Conservation (phyloP, 2,797 vertebrate species). For the Sitta carolinensis region DNA sequence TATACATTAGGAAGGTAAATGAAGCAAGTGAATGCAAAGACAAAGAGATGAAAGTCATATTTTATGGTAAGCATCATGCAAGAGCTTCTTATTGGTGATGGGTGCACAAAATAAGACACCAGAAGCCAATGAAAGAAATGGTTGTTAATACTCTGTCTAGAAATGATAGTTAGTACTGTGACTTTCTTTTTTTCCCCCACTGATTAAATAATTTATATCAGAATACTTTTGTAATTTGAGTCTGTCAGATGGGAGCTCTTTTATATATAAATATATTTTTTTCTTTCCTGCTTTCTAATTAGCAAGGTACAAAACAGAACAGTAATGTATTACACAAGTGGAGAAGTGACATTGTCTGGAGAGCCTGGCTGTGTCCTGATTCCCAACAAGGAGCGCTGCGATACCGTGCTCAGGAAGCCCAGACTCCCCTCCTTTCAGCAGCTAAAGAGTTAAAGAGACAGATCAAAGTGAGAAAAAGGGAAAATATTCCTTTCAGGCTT, state of each 20-base stretch:
- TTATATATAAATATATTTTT: conserved; percentile 70
- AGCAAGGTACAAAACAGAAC: conserved; percentile 68
- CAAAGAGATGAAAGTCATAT: conserved; percentile 73
- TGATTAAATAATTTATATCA: conserved; percentile 76
- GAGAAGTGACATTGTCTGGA: conserved; percentile 59
- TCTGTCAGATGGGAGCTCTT: conserved; percentile 71
- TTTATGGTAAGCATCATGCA: conserved; percentile 69
- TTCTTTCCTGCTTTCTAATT: conserved; percentile 67
- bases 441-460: conserved; percentile 59
- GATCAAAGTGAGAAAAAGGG: not conserved
- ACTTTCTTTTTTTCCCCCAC: conserved; percentile 60
- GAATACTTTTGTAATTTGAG: conserved; percentile 74
- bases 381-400: not conserved
- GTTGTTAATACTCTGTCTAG: conserved; percentile 67
- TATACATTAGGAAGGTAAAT: conserved; percentile 68
- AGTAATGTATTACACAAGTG: conserved; percentile 51
- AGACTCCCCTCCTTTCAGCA: not conserved
- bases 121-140: conserved; percentile 69
- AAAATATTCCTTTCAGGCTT: conserved; percentile 60
- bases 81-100: conserved; percentile 67
- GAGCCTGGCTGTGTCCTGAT: conserved; percentile 12
- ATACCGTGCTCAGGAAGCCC: not conserved
- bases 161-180: conserved; percentile 70
- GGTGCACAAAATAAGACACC: conserved; percentile 56
- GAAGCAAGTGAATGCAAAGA: conserved; percentile 67